Percentiles rank a stretch among this genome's conserved stretches.
Evolutionary conservation across 2,797 vertebrate genomes (phyloP).

Genomic region (Cynodonichthys magdalenae): DNA sequence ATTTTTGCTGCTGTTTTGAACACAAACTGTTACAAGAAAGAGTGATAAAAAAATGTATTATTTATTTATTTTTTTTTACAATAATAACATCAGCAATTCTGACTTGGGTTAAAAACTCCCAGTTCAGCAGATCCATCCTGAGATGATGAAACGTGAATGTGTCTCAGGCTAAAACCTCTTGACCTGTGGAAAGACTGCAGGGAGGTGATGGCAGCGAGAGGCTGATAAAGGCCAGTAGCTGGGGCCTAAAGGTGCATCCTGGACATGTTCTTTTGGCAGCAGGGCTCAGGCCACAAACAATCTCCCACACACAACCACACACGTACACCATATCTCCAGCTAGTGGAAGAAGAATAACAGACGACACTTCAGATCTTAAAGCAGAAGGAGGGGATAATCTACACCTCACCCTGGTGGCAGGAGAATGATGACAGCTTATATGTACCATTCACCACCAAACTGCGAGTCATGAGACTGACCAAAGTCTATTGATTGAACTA

Average conservation of each 20-base stretch:
- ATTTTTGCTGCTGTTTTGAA: background rate
- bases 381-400: constrained; percentile 24
- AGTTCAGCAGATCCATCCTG: constrained; percentile 18
- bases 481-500: constrained; percentile 3
- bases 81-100: constrained; percentile 6
- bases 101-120: background rate
- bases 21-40: background rate
- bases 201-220: constrained; percentile 63
- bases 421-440: constrained; percentile 29
- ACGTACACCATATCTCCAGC: constrained; percentile 53
- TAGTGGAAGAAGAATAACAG: constrained; percentile 37
- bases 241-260: constrained; percentile 80
- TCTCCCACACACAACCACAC: constrained; percentile 42
- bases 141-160: constrained; percentile 58
- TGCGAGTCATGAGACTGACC: background rate
- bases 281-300: constrained; percentile 68
- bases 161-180: constrained; percentile 65
- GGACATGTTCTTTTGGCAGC: constrained; percentile 82
- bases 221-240: constrained; percentile 69
- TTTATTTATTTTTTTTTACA: constrained; percentile 10
- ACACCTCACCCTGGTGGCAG: constrained; percentile 13
- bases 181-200: constrained; percentile 68
- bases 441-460: constrained; percentile 1
- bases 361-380: constrained; percentile 47
- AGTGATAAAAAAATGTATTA: too few relatives aligned